Evolutionary conservation across 1,140 invertebrate species (phyloP).

Genomic region (Pseudomyrmex pallidus): DNA sequence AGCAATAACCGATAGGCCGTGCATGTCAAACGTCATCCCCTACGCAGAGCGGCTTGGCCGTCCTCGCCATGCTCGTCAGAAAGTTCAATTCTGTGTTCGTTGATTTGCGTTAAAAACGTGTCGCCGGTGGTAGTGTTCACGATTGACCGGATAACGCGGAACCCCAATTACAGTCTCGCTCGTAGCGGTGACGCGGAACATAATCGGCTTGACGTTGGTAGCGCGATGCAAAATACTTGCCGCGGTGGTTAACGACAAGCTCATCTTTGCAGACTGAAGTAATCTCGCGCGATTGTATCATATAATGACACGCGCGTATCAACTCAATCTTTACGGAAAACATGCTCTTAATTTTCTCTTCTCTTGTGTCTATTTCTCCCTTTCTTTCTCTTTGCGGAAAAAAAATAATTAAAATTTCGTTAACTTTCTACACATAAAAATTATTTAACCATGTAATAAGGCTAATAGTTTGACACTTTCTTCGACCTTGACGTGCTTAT

Average conservation of each 20-base stretch:
- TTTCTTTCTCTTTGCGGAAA: too few relatives aligned
- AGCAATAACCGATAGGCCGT: slow-evolving; percentile 73
- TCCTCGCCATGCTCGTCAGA: slow-evolving; percentile 5
- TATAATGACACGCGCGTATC: slow-evolving; percentile 22
- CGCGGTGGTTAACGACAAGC: slow-evolving; percentile 38
- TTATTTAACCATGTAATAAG: slow-evolving; percentile 3
- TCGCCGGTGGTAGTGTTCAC: slow-evolving; percentile 62
- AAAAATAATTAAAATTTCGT: slow-evolving; percentile 3
- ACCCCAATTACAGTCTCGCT: slow-evolving; percentile 77
- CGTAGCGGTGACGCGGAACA: slow-evolving; percentile 60
- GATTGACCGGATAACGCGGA: slow-evolving; percentile 74
- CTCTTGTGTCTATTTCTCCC: too few relatives aligned
- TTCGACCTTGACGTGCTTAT: neutral
- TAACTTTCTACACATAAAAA: neutral
- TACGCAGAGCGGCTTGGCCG: slow-evolving; percentile 39
- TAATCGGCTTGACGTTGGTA: slow-evolving; percentile 63
- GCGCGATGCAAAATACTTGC: slow-evolving; percentile 33
- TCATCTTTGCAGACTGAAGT: slow-evolving; percentile 39
- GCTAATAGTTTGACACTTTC: neutral
- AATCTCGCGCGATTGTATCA: slow-evolving; percentile 39
- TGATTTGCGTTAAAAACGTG: slow-evolving; percentile 73
- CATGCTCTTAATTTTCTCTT: slow-evolving; percentile 17
- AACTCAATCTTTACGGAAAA: slow-evolving; percentile 13
- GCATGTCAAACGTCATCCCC: slow-evolving; percentile 68
- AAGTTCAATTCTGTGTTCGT: slow-evolving; percentile 37